Percentiles rank a stretch among this genome's conserved stretches.
phyloP scores from a whole-genome alignment of 2,113 vertebrate genomes.

The Nerophis ophidion region DNA sequence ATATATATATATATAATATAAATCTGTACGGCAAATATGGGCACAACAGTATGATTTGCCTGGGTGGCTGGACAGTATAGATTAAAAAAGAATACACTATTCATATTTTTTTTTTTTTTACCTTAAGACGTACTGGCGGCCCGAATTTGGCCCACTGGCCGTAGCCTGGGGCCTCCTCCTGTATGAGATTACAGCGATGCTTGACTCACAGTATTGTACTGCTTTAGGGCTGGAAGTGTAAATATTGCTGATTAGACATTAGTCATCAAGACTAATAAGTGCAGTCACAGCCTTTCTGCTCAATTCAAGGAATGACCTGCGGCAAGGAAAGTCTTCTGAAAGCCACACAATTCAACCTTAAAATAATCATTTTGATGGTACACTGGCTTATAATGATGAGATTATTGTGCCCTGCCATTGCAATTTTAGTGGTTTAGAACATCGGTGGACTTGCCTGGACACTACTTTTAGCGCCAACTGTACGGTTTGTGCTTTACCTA shows the following conservation, averaged over 20 bases:
- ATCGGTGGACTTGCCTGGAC: constrained; percentile 10
- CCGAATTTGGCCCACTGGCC: too few relatives aligned
- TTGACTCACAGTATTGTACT: constrained; percentile 4
- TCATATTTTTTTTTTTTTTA: too few relatives aligned
- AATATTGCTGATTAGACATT: constrained; percentile 40
- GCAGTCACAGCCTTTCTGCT: constrained; percentile 32
- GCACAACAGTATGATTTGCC: too few relatives aligned
- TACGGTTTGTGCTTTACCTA: too few relatives aligned
- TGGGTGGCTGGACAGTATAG: too few relatives aligned
- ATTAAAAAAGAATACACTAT: too few relatives aligned
- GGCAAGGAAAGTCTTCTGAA: not conserved
- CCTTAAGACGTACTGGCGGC: too few relatives aligned
- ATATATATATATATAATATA: too few relatives aligned
- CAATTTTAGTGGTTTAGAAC: too few relatives aligned
- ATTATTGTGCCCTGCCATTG: constrained; percentile 8
- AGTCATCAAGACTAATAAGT: constrained; percentile 45
- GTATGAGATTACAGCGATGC: constrained; percentile 18
- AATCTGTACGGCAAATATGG: too few relatives aligned
- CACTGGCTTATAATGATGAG: constrained; percentile 54
- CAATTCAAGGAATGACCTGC: constrained; percentile 30
- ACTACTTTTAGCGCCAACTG: not conserved
- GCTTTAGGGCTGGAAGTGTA: constrained; percentile 33
- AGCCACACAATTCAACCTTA: not conserved
- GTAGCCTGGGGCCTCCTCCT: too few relatives aligned
- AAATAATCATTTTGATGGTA: constrained; percentile 31